A percentile compares a stretch with the other conserved stretches of the same genome.
phyloP scores from a whole-genome alignment of 1,140 invertebrate genomes.

The Cylas formicarius region DNA sequence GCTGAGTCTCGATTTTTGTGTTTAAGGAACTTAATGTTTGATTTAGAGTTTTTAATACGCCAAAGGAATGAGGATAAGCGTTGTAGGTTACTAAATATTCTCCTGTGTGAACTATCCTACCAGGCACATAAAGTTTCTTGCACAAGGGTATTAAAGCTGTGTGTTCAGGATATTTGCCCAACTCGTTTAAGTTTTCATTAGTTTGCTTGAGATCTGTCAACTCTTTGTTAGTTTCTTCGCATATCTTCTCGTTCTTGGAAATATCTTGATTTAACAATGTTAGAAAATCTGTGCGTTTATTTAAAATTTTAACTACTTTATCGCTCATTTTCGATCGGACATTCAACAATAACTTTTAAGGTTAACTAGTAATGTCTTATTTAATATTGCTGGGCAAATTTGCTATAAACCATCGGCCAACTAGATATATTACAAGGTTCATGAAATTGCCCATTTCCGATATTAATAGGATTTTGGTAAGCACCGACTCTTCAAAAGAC shows the following conservation, averaged over 20 bases:
- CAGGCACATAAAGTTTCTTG: conserved; percentile 28
- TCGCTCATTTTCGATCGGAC: conserved; percentile 8
- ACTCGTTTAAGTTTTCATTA: conserved; percentile 17
- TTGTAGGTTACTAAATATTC: conserved; percentile 27
- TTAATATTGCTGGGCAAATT: too few species aligned
- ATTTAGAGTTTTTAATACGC: conserved; percentile 23
- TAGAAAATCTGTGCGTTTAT: conserved; percentile 19
- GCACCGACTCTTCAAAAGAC: too few species aligned
- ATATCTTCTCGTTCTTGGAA: conserved; percentile 17
- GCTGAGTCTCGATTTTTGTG: conserved; percentile 16
- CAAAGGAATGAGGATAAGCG: conserved; percentile 25
- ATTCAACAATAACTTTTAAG: conserved; percentile 13
- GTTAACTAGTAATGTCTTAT: conserved; percentile 27
- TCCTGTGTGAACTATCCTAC: conserved; percentile 29
- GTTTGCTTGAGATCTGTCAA: conserved; percentile 20
- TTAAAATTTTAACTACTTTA: conserved; percentile 17
- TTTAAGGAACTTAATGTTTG: conserved; percentile 24
- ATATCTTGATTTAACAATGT: conserved; percentile 25
- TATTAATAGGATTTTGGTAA: too few species aligned
- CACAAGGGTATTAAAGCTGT: conserved; percentile 27
- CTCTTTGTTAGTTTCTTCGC: conserved; percentile 9
- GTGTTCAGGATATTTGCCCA: conserved; percentile 25
- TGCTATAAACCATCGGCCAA: too few species aligned
- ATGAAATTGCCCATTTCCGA: too few species aligned
- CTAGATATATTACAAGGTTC: too few species aligned